Percentiles rank a stretch among this genome's conserved stretches.
These are phyloP conservation scores for Acanthacorydalis orientalis DNA, from an alignment of 2,888 invertebrate species.

Conservation along the genomic window DNA sequence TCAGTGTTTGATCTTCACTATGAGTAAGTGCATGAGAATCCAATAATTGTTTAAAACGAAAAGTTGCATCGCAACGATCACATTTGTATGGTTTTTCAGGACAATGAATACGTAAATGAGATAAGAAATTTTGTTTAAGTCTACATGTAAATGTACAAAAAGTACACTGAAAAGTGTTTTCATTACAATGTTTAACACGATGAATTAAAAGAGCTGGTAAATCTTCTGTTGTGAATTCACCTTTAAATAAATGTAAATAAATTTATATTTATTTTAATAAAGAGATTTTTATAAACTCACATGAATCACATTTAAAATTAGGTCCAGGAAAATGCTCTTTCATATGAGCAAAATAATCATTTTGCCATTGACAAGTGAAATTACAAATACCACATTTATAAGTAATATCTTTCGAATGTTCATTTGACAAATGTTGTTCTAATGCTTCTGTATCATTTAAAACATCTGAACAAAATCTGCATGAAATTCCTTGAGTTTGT, in stretches of 20 bases:
- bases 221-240: slow-evolving; percentile 23
- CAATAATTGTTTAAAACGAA: slow-evolving; percentile 37
- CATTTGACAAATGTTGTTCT: slow-evolving; percentile 35
- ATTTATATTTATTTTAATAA: neutral
- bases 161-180: slow-evolving; percentile 29
- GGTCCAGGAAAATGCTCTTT: slow-evolving; percentile 39
- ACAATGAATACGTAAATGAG: slow-evolving; percentile 39
- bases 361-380: slow-evolving; percentile 43
- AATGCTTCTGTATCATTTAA: slow-evolving; percentile 31
- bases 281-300: slow-evolving; percentile 19
- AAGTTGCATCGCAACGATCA: slow-evolving; percentile 38
- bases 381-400: slow-evolving; percentile 42
- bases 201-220: slow-evolving; percentile 40
- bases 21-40: slow-evolving; percentile 40
- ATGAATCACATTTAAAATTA: slow-evolving; percentile 45
- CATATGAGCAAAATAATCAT: slow-evolving; percentile 42
- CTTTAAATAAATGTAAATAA: slow-evolving; percentile 12
- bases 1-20: slow-evolving; percentile 32
- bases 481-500: slow-evolving; percentile 22
- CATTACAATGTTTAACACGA: slow-evolving; percentile 35
- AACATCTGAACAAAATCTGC: slow-evolving; percentile 34
- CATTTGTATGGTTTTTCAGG: slow-evolving; percentile 39
- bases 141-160: slow-evolving; percentile 40
- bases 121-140: slow-evolving; percentile 35
- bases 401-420: slow-evolving; percentile 37